Evolutionary conservation across 2,888 invertebrate genomes (phyloP), one percentile per base, ranked within the genome.

Genomic region (Strigamia crassipes): DNA sequence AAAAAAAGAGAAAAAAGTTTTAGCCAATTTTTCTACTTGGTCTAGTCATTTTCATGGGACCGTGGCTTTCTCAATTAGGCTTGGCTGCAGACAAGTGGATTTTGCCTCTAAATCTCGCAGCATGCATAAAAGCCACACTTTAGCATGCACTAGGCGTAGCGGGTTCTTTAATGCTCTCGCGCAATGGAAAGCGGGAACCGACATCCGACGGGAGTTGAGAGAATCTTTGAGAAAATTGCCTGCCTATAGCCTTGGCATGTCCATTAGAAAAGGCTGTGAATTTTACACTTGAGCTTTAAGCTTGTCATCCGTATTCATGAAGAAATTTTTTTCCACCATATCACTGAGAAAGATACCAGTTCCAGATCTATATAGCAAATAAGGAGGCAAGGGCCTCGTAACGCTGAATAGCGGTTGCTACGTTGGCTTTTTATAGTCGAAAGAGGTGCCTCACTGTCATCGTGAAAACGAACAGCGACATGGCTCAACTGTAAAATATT

Each of bases 61-160:
- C 56, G 5, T n/a, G 56, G 56, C 56, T 56, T 56, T 56, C 18
- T 56, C 56, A 56, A 56, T 56, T 56, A 56, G 56, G 56, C 56
- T 56, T 56, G 56, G 56, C 56, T 56, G 56, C 56, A 56, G 56
- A 56, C 56, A 56, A 56, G 56, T 56, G 56, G 56, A 56, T 56
- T 56, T 56, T 56, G 56, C 15, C 56, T 56, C n/a, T 56, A 56
- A 56, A 56, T 56, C 56, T 56, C 56, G 9, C 56, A 56, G 56
- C 56, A 56, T 56, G 56, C 56, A 56, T 56, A 56, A 56, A 56
- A 56, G 56, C 18, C 56, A 18, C 56, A 56, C 56, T 56, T 56
- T 56, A 56, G 56, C 56, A 56, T 56, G 56, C 56, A 56, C 56
- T 18, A 56, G 56, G 56, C 56, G 56, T 56, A 56, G 56, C 56